Conservation (phyloP, 2,888 invertebrate genomes). For the Scaptomyza cyrtandrae region DNA sequence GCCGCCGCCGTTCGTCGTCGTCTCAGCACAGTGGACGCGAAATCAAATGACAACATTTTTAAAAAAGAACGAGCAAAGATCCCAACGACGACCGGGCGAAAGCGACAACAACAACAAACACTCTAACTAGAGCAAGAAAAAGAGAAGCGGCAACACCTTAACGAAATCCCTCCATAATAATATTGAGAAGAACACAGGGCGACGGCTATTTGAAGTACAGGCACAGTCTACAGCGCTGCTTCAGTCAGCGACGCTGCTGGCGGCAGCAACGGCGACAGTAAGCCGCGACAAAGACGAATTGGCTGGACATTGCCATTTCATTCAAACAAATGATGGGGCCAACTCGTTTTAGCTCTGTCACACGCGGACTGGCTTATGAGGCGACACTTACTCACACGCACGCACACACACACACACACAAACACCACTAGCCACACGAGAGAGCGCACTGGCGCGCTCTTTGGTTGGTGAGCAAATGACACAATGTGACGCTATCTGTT, state of each 20-base stretch:
- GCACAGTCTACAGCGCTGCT: conserved; percentile 36
- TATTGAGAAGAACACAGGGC: conserved; percentile 55
- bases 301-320: conserved; percentile 76
- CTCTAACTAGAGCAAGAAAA: not conserved
- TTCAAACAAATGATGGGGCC: conserved; percentile 63
- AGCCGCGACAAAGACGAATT: conserved; percentile 66
- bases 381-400: conserved; percentile 51
- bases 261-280: conserved; percentile 39
- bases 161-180: no score
- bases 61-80: conserved; percentile 60
- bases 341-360: conserved; percentile 81
- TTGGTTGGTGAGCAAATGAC: conserved; percentile 69
- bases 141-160: not conserved
- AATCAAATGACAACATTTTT: conserved; percentile 80
- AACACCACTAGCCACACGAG: conserved; percentile 36
- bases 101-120: conserved; percentile 18
- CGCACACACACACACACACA: conserved; percentile 27
- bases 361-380: conserved; percentile 74
- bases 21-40: conserved; percentile 59
- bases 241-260: conserved; percentile 40
- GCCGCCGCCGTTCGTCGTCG: conserved; percentile 37
- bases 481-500: conserved; percentile 53
- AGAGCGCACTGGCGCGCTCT: conserved; percentile 52
- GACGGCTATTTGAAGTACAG: conserved; percentile 49
- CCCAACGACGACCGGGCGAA: conserved; percentile 33